Evolutionary conservation across 2,888 invertebrate genomes (phyloP).

Genomic region (Cerceris ruficornis): DNA sequence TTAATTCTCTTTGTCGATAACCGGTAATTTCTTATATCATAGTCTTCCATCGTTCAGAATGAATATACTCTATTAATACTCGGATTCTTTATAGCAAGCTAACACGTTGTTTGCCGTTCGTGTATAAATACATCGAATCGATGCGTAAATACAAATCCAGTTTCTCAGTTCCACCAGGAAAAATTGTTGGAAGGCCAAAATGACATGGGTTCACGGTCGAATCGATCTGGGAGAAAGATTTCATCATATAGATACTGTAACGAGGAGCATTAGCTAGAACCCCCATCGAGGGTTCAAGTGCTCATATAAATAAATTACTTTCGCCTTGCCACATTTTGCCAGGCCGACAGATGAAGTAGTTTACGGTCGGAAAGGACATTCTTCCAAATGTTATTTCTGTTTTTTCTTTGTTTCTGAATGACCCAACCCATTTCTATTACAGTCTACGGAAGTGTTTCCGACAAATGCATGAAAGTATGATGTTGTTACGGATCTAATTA

Average conservation of each 20-base stretch:
- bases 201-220: constrained; percentile 15
- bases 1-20: too few relatives aligned
- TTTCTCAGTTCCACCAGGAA: background rate
- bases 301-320: constrained; percentile 61
- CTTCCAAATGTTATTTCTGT: constrained; percentile 23
- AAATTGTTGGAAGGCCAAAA: background rate
- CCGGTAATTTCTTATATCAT: too few relatives aligned
- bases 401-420: constrained; percentile 15
- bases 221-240: constrained; percentile 35
- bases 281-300: constrained; percentile 14
- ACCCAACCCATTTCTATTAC: constrained; percentile 17
- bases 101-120: too few relatives aligned
- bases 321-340: constrained; percentile 40
- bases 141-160: background rate
- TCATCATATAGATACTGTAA: constrained; percentile 40
- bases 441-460: constrained; percentile 8
- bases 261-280: constrained; percentile 44
- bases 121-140: background rate
- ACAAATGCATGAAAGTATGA: constrained; percentile 20
- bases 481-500: constrained; percentile 31
- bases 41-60: too few relatives aligned
- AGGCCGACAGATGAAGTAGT: constrained; percentile 37
- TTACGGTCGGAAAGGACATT: constrained; percentile 31
- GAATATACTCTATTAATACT: too few relatives aligned
- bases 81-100: too few relatives aligned